phyloP scores from a whole-genome alignment of 2,888 invertebrate species.

The Prionchulus punctatus region DNA sequence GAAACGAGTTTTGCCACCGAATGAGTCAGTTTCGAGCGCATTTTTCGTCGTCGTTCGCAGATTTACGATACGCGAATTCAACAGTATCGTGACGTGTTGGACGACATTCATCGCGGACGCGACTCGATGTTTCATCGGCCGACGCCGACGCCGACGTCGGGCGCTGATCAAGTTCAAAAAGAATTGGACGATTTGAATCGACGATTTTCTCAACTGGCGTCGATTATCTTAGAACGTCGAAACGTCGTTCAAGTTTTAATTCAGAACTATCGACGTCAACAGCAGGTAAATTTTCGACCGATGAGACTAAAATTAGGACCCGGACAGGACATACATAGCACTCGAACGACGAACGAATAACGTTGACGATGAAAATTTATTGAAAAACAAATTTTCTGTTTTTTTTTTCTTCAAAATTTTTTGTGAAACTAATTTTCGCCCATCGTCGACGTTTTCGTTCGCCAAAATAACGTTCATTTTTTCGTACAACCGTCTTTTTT shows the following conservation, averaged over 20 bases:
- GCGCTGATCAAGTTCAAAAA: conserved; percentile 20
- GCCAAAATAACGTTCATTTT: too few species aligned
- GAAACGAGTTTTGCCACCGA: conserved; percentile 18
- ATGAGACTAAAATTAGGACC: too few species aligned
- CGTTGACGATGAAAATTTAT: too few species aligned
- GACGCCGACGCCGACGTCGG: neutral
- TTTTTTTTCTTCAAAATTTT: too few species aligned
- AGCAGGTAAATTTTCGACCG: conserved; percentile 24
- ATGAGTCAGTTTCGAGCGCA: too few species aligned
- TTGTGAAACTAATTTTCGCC: too few species aligned
- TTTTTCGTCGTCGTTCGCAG: conserved; percentile 45
- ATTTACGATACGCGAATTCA: conserved; percentile 69
- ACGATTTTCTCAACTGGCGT: conserved; percentile 30
- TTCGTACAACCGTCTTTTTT: too few species aligned
- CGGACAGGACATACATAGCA: too few species aligned
- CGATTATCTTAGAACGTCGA: conserved; percentile 29
- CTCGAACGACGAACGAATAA: too few species aligned
- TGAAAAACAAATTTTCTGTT: too few species aligned
- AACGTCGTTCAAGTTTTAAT: conserved; percentile 28
- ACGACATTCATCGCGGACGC: conserved; percentile 22
- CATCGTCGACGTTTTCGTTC: too few species aligned
- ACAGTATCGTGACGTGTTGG: conserved; percentile 62
- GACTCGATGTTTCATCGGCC: conserved; percentile 7
- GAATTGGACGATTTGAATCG: conserved; percentile 30
- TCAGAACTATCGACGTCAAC: conserved; percentile 30